Conservation (phyloP, 2,888 invertebrate genomes). For the Amblyjoppa fuscipennis region DNA sequence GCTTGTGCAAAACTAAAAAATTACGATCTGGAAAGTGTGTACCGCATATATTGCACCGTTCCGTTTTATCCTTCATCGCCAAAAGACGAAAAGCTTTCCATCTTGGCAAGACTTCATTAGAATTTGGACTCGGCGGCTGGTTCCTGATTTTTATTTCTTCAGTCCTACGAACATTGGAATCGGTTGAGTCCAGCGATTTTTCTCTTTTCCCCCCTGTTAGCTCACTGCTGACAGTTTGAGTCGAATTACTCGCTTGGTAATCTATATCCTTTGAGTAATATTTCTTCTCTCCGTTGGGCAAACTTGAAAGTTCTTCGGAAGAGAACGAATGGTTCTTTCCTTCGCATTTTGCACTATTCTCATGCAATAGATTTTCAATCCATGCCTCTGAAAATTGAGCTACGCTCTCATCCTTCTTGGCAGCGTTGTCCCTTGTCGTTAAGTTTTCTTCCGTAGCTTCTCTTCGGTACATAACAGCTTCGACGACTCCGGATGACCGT, state of each 20-base stretch:
- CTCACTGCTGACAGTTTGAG: neutral
- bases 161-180: slow-evolving; percentile 6
- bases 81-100: slow-evolving; percentile 74
- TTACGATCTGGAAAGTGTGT: slow-evolving; percentile 90
- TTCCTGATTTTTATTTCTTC: slow-evolving; percentile 30
- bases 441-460: slow-evolving; percentile 1
- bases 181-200: neutral
- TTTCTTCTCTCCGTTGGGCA: slow-evolving; percentile 12
- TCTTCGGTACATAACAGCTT: neutral
- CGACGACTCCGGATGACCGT: neutral
- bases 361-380: slow-evolving; percentile 65
- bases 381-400: slow-evolving; percentile 60
- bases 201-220: neutral
- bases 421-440: neutral
- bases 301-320: neutral
- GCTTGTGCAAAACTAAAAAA: slow-evolving; percentile 91
- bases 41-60: slow-evolving; percentile 90
- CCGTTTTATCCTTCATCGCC: slow-evolving; percentile 83
- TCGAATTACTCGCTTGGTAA: neutral
- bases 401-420: slow-evolving; percentile 14
- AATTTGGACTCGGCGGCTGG: slow-evolving; percentile 4
- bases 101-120: slow-evolving; percentile 64
- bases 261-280: slow-evolving; percentile 15
- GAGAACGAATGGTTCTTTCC: slow-evolving; percentile 26
- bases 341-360: slow-evolving; percentile 50